Evolutionary conservation across 2,888 invertebrate genomes (phyloP).

Genomic region (Cecidostiba fungosa): DNA sequence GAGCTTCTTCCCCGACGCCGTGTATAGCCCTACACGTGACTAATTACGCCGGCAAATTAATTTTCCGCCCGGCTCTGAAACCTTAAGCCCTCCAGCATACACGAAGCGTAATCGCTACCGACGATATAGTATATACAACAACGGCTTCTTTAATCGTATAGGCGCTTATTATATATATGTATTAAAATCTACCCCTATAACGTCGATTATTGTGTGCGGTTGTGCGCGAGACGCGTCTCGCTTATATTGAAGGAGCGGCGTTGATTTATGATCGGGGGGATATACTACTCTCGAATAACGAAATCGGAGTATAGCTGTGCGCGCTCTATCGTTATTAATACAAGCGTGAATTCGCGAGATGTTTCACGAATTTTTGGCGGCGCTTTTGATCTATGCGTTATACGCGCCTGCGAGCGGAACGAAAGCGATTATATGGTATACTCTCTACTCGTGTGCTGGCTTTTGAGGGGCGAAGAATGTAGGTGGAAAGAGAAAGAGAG

Average conservation of each 20-base stretch:
- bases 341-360: neutral
- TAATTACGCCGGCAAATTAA: conserved; percentile 61
- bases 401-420: neutral
- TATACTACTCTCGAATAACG: neutral
- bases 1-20: conserved; percentile 26
- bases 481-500: too few relatives aligned
- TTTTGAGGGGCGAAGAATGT: too few relatives aligned
- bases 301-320: conserved; percentile 1
- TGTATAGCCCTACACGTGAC: conserved; percentile 53
- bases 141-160: conserved; percentile 42
- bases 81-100: neutral
- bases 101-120: conserved; percentile 39
- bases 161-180: neutral
- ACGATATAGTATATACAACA: too few relatives aligned
- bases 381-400: neutral
- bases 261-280: conserved; percentile 45
- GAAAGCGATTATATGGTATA: conserved; percentile 1
- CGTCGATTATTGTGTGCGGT: too few relatives aligned
- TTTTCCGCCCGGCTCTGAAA: conserved; percentile 33
- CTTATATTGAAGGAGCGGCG: conserved; percentile 40
- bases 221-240: neutral
- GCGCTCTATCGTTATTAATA: neutral
- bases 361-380: neutral
- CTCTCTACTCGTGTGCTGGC: neutral
- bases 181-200: neutral